Evolutionary conservation across 2,797 vertebrate species (phyloP).

Genomic region (Eremophila alpestris): DNA sequence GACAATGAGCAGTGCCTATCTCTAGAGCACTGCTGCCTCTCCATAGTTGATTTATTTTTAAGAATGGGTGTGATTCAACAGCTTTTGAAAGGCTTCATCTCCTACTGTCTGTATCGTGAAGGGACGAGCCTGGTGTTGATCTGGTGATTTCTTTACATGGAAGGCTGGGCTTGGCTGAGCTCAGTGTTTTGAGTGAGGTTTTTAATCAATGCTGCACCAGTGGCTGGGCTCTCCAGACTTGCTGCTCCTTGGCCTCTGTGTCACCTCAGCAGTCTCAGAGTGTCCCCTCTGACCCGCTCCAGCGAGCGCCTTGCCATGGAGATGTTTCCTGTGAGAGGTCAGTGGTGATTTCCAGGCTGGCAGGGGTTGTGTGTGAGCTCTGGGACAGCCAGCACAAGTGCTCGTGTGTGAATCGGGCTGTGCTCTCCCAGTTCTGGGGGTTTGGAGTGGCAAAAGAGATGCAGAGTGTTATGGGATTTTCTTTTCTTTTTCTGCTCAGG

Average conservation of each 20-base stretch:
- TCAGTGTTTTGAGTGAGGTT: not conserved
- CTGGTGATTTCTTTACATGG: not conserved
- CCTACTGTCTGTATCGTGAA: conserved; percentile 1
- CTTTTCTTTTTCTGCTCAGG: not conserved
- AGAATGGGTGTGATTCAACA: conserved; percentile 39
- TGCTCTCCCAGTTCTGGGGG: fast-evolving
- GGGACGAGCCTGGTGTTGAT: not conserved
- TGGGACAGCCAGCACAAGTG: fast-evolving
- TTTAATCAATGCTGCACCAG: not conserved
- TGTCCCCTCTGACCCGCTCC: not conserved
- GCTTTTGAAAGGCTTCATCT: conserved; percentile 3
- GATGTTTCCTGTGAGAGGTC: not conserved
- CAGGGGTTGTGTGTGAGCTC: fast-evolving
- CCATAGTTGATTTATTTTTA: conserved; percentile 37
- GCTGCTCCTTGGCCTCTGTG: not conserved
- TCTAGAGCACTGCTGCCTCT: not conserved
- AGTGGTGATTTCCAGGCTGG: not conserved
- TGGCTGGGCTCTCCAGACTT: not conserved
- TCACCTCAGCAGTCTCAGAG: not conserved
- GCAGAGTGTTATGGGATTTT: fast-evolving
- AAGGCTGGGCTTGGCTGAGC: not conserved
- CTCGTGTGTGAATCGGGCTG: fast-evolving
- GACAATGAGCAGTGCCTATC: conserved; percentile 7
- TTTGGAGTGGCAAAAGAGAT: not conserved
- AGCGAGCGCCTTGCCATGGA: not conserved